Percentiles rank a stretch among this genome's conserved stretches.
Conservation (phyloP, 2,888 invertebrate species). For the Tanytarsus gracilentus region DNA sequence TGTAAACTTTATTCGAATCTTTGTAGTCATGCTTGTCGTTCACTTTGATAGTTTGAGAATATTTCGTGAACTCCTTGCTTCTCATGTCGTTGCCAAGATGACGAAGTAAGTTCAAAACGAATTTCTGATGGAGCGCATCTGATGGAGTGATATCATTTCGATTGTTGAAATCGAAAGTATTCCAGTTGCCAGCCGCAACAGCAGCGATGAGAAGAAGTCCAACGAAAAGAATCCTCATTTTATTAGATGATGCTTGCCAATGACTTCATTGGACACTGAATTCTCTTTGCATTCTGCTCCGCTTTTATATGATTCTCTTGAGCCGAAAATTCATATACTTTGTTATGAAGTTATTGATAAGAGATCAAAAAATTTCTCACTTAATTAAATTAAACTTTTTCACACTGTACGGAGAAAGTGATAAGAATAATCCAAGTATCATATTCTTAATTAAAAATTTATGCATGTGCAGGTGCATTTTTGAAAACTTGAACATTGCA, state of each 20-base stretch:
- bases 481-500: too few species aligned
- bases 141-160: neutral
- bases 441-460: too few species aligned
- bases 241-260: neutral
- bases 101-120: neutral
- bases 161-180: neutral
- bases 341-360: too few species aligned
- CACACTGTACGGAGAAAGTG: too few species aligned
- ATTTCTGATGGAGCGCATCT: slow-evolving; percentile 5
- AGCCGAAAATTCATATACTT: too few species aligned
- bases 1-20: slow-evolving; percentile 9
- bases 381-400: too few species aligned
- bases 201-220: neutral
- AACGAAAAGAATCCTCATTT: slow-evolving; percentile 7
- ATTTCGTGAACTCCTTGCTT: neutral
- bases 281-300: neutral
- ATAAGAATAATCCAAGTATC: too few species aligned
- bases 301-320: too few species aligned
- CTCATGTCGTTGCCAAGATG: neutral
- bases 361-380: too few species aligned
- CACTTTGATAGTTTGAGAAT: slow-evolving; percentile 9
- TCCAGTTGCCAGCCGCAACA: neutral
- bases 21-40: slow-evolving; percentile 16
- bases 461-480: too few species aligned
- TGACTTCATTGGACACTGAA: neutral